A percentile compares a stretch with the other conserved stretches of the same genome.
Conservation (phyloP, 2,888 invertebrate genomes). For the Osmoderma eremita region DNA sequence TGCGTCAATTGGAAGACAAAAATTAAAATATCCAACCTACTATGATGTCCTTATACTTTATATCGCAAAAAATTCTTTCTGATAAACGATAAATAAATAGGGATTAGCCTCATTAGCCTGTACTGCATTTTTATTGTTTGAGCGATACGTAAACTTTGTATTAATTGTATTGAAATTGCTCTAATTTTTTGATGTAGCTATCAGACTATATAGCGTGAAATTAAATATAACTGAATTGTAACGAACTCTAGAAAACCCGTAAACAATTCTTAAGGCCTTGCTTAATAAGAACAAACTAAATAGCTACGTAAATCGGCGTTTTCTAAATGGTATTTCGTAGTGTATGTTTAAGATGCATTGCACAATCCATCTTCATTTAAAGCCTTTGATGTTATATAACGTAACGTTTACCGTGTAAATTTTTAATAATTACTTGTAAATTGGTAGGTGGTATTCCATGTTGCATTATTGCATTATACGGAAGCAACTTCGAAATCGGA, state of each 20-base stretch:
- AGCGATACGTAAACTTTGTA: background rate
- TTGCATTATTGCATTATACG: too few species aligned
- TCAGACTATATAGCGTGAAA: constrained; percentile 2
- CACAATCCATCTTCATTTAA: background rate
- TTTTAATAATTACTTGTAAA: constrained; percentile 4
- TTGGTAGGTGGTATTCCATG: background rate
- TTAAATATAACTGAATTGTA: background rate
- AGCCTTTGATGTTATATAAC: constrained; percentile 2
- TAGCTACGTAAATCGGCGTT: too few species aligned
- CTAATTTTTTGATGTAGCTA: background rate
- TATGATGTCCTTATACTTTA: too few species aligned
- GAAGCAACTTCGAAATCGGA: too few species aligned
- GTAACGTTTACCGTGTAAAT: constrained; percentile 10
- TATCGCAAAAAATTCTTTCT: too few species aligned
- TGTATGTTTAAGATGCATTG: background rate
- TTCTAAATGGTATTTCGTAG: background rate
- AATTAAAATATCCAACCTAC: too few species aligned
- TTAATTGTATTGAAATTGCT: constrained; percentile 6
- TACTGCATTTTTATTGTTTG: too few species aligned
- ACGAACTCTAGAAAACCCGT: background rate
- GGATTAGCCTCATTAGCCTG: too few species aligned
- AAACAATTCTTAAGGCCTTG: background rate
- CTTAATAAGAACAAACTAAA: too few species aligned
- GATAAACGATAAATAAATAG: too few species aligned
- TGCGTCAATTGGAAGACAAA: too few species aligned